Percentiles rank a stretch among this genome's conserved stretches.
These are phyloP conservation scores for Exaiptasia diaphana DNA, from an alignment of 64 coral and sea anemone species.

Conservation along the genomic window DNA sequence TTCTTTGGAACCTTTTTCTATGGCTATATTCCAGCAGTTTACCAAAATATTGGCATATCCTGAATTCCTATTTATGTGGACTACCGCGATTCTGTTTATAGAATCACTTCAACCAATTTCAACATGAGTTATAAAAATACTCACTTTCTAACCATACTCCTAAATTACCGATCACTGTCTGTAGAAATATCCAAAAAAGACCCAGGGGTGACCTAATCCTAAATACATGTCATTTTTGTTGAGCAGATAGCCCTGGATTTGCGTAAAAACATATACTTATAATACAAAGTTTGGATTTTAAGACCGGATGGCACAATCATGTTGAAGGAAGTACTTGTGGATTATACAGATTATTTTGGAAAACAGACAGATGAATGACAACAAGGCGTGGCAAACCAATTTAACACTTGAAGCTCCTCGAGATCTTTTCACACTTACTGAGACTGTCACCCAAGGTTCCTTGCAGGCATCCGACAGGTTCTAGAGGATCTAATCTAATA, in stretches of 20 bases:
- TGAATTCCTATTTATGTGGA: too few relatives aligned
- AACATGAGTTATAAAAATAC: too few relatives aligned
- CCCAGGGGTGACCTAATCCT: too few relatives aligned
- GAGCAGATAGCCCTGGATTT: not conserved
- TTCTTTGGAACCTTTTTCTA: too few relatives aligned
- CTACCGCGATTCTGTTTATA: too few relatives aligned
- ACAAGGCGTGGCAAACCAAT: constrained; percentile 9
- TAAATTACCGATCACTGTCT: too few relatives aligned
- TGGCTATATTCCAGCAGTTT: too few relatives aligned
- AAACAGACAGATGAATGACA: not conserved
- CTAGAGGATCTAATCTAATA: constrained; percentile 2
- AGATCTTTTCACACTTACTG: constrained; percentile 11
- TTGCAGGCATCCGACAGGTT: constrained; percentile 5
- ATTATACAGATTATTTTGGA: not conserved
- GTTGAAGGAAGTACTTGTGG: constrained; percentile 11
- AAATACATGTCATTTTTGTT: not conserved
- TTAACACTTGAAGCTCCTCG: not conserved
- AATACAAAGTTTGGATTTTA: not conserved
- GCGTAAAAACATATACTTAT: constrained; percentile 1
- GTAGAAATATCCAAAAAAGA: too few relatives aligned
- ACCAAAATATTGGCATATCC: too few relatives aligned
- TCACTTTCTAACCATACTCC: too few relatives aligned
- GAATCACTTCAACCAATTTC: too few relatives aligned
- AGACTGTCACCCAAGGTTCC: constrained; percentile 12
- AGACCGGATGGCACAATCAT: constrained; percentile 10